Evolutionary conservation across 2,797 vertebrate genomes (phyloP), one percentile per base, ranked within the genome.

Genomic region (Orestias chungarensis): DNA sequence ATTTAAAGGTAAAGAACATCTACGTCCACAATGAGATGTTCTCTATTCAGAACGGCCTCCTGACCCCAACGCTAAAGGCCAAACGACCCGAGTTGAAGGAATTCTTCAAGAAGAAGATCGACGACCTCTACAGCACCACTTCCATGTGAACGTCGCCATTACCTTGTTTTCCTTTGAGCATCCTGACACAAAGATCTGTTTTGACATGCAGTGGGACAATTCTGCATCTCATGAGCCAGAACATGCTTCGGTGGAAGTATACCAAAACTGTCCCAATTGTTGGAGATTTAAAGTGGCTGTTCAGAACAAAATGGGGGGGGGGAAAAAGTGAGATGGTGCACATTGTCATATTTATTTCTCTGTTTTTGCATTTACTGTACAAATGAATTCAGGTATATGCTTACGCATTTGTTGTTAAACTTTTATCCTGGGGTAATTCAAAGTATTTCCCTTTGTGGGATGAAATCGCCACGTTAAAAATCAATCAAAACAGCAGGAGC

Each of bases 1-100:
- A 49, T 8, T 29, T 38, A 29, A 72, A 99, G 98, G 97, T 99
- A 81, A 99, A 99, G 94, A 96, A 97, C 89, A 95, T 99, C 93
- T 94, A 97, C 88, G 88, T 98, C 89, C 96, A 99, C 82, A 95
- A 89, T 23, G 97, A 98, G 66, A 96, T 97, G 96, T 99, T 99
- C 92, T 96, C 97, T 55, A 96, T 98, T 75, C 86, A 96, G 80
- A 99, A 99, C 6, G 96, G 96, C 87, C 95, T 99, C 90, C 92
- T 99, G 94, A 99, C 98, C 1, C 98, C 98, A 1, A 99, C 98
- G 0, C 87, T 99, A 82, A 99, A 99, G 92, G 96, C 97, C 62
- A 99, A 96, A 90, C 94, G 98, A 85, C 95, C 96, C 0, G 97
- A 99, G 91, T 93, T 99, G 79, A 96, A 95, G 94, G 96, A 97